Conservation (phyloP, 2,888 invertebrate species). For the Epirrhoe tristata region DNA sequence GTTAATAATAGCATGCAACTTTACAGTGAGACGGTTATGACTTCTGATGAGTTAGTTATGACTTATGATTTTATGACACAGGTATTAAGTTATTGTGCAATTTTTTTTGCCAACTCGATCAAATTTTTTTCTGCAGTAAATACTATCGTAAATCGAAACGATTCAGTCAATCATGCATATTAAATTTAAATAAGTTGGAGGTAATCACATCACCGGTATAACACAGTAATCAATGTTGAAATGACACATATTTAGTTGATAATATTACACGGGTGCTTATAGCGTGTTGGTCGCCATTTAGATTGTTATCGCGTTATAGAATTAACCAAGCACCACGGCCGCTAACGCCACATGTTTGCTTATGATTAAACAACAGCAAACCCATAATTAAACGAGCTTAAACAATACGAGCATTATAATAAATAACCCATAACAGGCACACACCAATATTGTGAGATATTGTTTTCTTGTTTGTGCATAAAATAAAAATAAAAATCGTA, state of each 20-base stretch:
- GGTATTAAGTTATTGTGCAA: no score
- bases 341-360: slow-evolving; percentile 51
- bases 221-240: neutral
- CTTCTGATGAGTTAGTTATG: no score
- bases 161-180: neutral
- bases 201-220: neutral
- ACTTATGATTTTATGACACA: no score
- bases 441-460: slow-evolving; percentile 34
- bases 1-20: slow-evolving; percentile 18
- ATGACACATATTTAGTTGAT: slow-evolving; percentile 21
- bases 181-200: neutral
- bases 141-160: no score
- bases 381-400: slow-evolving; percentile 60
- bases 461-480: neutral
- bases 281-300: slow-evolving; percentile 54
- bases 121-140: no score
- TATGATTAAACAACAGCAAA: slow-evolving; percentile 58
- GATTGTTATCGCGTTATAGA: slow-evolving; percentile 60
- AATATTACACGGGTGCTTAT: slow-evolving; percentile 40
- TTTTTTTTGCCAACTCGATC: no score
- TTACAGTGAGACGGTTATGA: slow-evolving; percentile 10
- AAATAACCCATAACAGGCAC: slow-evolving; percentile 29
- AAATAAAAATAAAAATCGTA: neutral
- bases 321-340: slow-evolving; percentile 55
- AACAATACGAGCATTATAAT: slow-evolving; percentile 55